A percentile compares a stretch with the other conserved stretches of the same genome.
phyloP scores from a whole-genome alignment of 2,113 vertebrate species.

The Catharus bicknelli region DNA sequence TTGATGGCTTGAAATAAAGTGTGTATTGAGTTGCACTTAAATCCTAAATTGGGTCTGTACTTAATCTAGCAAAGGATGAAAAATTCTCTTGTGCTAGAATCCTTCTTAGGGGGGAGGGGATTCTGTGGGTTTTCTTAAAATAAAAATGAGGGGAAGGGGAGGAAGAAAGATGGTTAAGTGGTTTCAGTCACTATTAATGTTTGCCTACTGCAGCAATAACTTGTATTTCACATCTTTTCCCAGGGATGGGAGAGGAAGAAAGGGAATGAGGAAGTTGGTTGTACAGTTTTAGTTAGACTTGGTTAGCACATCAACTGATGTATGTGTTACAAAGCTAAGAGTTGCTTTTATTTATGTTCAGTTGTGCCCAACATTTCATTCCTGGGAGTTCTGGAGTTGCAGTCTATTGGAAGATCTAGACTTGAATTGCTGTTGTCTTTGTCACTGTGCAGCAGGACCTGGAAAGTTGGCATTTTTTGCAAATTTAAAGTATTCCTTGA shows the following conservation, averaged over 20 bases:
- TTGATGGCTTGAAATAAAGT: not conserved
- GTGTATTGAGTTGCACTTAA: not conserved
- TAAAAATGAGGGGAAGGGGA: constrained; percentile 14
- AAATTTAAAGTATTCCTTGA: not conserved
- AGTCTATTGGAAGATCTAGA: not conserved
- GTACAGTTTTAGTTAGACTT: not conserved
- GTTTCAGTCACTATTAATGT: constrained; percentile 26
- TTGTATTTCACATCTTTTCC: not conserved
- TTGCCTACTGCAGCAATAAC: constrained; percentile 11
- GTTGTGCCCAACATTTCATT: not conserved
- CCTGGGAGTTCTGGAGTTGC: not conserved
- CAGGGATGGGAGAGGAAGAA: constrained; percentile 20
- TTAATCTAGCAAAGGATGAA: not conserved
- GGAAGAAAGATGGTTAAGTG: constrained; percentile 21
- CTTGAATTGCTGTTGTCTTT: not conserved
- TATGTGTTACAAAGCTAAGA: not conserved
- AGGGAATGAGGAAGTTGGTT: constrained; percentile 2
- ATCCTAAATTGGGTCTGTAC: not conserved
- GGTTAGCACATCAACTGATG: not conserved
- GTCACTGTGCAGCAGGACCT: not conserved
- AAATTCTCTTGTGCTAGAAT: not conserved
- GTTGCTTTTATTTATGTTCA: not conserved
- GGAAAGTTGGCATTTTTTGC: not conserved
- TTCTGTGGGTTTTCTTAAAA: constrained; percentile 16
- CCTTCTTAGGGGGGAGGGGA: accelerated